A percentile compares a stretch with the other conserved stretches of the same genome.
Evolutionary conservation across 2,888 invertebrate genomes (phyloP).

Genomic region (Polietes domitor): DNA sequence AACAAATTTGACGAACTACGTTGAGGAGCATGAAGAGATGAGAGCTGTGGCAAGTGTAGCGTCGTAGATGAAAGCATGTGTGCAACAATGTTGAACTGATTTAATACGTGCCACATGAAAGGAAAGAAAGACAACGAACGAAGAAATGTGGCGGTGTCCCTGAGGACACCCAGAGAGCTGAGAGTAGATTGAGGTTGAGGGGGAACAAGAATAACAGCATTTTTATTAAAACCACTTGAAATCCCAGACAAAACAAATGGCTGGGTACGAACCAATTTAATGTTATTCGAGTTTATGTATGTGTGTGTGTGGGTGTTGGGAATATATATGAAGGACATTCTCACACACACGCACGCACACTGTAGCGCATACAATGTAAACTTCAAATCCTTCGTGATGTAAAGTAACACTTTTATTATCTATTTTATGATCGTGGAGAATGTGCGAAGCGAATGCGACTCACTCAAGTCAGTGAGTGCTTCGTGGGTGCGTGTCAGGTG

Average conservation of each 20-base stretch:
- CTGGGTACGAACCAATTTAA: not conserved
- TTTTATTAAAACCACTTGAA: conserved; percentile 30
- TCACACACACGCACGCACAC: not conserved
- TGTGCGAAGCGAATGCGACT: not conserved
- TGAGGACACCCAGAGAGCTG: not conserved
- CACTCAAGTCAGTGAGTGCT: too few species aligned
- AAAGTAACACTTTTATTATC: not conserved
- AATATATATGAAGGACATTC: not conserved
- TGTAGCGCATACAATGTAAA: not conserved
- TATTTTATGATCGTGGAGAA: not conserved
- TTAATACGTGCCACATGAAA: conserved; percentile 4
- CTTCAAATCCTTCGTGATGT: conserved; percentile 4
- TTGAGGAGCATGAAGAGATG: too few species aligned
- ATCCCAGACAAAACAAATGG: conserved; percentile 12
- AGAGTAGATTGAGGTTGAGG: not conserved
- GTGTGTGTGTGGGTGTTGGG: not conserved
- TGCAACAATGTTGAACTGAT: conserved; percentile 32
- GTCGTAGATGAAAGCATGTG: not conserved
- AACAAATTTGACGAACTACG: too few species aligned
- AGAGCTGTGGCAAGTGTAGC: too few species aligned
- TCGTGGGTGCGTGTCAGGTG: not conserved
- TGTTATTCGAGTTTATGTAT: not conserved
- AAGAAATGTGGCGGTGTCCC: not conserved
- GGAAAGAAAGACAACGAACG: not conserved
- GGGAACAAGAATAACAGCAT: not conserved